Evolutionary conservation across 1,140 invertebrate genomes (phyloP).

Genomic region (Mercenaria mercenaria): DNA sequence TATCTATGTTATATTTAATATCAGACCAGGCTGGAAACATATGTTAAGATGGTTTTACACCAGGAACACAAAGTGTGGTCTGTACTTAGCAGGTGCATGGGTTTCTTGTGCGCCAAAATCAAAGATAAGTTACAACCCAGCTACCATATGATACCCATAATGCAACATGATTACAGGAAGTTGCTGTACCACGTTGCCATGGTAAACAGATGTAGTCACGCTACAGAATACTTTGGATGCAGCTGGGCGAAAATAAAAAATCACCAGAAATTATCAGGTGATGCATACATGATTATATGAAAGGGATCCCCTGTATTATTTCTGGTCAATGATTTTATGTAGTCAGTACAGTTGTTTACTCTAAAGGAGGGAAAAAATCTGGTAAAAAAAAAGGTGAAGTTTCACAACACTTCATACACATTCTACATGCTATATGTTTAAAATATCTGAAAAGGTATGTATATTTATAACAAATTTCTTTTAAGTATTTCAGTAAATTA

Average conservation of each 20-base stretch:
- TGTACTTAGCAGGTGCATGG: constrained; percentile 21
- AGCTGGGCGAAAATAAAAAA: constrained; percentile 9
- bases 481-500: too few species aligned
- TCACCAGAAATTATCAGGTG: neutral
- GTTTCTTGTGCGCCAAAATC: constrained; percentile 26
- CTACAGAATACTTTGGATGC: constrained; percentile 11
- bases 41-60: neutral
- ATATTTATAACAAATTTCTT: too few species aligned
- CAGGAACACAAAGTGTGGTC: neutral
- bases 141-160: constrained; percentile 52
- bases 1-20: constrained; percentile 27
- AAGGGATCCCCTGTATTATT: neutral
- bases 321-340: neutral
- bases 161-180: constrained; percentile 47
- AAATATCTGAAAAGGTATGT: too few species aligned
- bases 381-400: too few species aligned
- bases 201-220: constrained; percentile 44
- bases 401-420: too few species aligned
- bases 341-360: too few species aligned
- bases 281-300: neutral
- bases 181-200: constrained; percentile 4
- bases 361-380: too few species aligned
- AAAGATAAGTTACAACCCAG: constrained; percentile 19
- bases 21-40: neutral
- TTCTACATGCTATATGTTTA: too few species aligned